phyloP scores from a whole-genome alignment of 2,797 vertebrate species.

The Chaetophractus vellerosus region DNA sequence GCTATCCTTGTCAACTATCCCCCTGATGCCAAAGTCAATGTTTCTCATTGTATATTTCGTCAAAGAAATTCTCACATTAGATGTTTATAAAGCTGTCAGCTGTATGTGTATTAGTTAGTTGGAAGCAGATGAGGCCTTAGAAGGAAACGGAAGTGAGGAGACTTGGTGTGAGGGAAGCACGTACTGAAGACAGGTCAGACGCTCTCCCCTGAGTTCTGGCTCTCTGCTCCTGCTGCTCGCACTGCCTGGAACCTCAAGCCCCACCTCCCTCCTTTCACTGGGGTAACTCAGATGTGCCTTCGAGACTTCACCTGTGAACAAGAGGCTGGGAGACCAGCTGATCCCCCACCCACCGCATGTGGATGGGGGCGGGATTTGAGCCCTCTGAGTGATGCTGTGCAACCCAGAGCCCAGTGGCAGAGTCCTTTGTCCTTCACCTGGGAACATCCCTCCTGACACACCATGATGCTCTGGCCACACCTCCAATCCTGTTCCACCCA shows the following conservation, averaged over 20 bases:
- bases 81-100: not conserved
- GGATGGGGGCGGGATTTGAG: not conserved
- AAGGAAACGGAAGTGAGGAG: not conserved
- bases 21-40: not conserved
- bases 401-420: not conserved
- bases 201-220: too few relatives aligned
- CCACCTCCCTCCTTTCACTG: not conserved
- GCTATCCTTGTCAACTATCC: not conserved
- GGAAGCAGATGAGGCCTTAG: not conserved
- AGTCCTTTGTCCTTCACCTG: not conserved
- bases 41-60: not conserved
- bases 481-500: not conserved
- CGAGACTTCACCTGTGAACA: not conserved
- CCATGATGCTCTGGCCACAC: not conserved
- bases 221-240: too few relatives aligned
- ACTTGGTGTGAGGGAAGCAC: accelerated
- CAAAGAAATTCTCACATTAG: not conserved
- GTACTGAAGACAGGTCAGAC: not conserved
- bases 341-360: accelerated
- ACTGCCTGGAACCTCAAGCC: accelerated
- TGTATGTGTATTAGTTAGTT: not conserved
- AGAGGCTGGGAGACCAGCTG: not conserved
- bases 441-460: not conserved
- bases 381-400: not conserved
- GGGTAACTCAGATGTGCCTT: not conserved